Evolutionary conservation across 1,140 invertebrate species (phyloP), one percentile per base, ranked within the genome.

Genomic region (Carcinoscorpius rotundicauda): DNA sequence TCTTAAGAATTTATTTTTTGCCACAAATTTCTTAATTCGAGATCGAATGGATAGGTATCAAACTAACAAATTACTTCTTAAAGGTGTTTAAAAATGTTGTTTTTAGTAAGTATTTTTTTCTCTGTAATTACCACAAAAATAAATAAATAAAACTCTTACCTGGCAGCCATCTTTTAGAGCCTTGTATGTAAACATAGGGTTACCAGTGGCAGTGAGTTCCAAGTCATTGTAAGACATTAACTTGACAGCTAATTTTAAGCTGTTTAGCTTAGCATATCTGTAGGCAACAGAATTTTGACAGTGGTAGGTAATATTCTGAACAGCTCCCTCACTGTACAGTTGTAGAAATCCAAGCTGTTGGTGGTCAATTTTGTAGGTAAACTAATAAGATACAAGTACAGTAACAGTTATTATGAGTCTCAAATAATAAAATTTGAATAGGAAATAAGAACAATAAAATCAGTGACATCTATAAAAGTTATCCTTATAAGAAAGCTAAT

Each of bases 221-320:
- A 84, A 81, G 73, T 93, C 90, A 72, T 91, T 90, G 80, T 85
- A 91, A 5, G 86, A 81, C 70, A 91, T 78, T 5, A 94, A 76
- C 73, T 88, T 89, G n/a, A 93, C 70, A 3, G 87, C 86, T 68
- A 81, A 83, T 58, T 84, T 80, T 73, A 86, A 83, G 58, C 84
- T 86, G 65, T 83, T 82, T 49, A 80, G 78, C 2, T 78, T 76
- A 0, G 80, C 77, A 75, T 92, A 85, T 68, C 83, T 89, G 73
- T 87, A 89, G 10, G 85, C 88, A 1, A 87, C 79, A 0, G 86
- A 86, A 71, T 92, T 93, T 71, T 83, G 83, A 73, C 92, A 95
- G 72, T 92, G 84, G 72, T 90, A 88, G 0, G 89, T 93, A 55
- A 95, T 78, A 73, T 88, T 90, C 75, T 95, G 92, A n/a, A 80